These are phyloP conservation scores for Steinernema scapterisci DNA, from an alignment of 2,888 invertebrate genomes.

Conservation along the genomic window DNA sequence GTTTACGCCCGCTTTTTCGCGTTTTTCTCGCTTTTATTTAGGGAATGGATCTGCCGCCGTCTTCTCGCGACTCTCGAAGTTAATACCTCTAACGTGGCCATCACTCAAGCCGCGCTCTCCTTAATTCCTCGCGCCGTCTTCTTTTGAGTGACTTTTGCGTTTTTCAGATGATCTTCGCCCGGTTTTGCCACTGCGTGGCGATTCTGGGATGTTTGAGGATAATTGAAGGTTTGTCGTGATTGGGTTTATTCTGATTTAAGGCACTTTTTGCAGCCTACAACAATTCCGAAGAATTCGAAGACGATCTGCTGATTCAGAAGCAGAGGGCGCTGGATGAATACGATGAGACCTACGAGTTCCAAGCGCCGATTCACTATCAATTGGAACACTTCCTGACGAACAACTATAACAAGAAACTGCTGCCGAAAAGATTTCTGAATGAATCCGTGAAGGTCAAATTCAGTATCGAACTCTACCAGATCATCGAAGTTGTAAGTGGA, in stretches of 20 bases:
- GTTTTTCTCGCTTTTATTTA: slow-evolving; percentile 1
- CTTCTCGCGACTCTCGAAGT: not conserved
- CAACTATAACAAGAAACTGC: slow-evolving; percentile 41
- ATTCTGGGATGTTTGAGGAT: not conserved
- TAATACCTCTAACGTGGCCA: slow-evolving; percentile 14
- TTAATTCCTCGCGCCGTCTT: not conserved
- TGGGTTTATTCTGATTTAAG: too few species aligned
- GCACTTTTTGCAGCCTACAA: not conserved
- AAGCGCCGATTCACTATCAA: slow-evolving; percentile 39
- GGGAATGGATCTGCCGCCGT: not conserved
- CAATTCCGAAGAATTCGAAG: not conserved
- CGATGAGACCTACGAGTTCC: not conserved
- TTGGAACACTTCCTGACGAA: slow-evolving; percentile 40
- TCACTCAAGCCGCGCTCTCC: not conserved
- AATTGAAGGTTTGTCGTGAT: not conserved
- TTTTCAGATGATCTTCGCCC: slow-evolving; percentile 22
- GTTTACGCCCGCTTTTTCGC: slow-evolving; percentile 5
- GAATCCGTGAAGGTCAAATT: slow-evolving; percentile 40
- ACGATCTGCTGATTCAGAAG: not conserved
- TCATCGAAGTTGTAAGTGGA: slow-evolving; percentile 44
- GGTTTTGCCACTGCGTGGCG: not conserved
- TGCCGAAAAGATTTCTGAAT: slow-evolving; percentile 35
- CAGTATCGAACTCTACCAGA: slow-evolving; percentile 45
- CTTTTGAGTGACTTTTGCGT: not conserved
- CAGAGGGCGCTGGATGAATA: too few species aligned